Evolutionary conservation across 1,140 invertebrate genomes (phyloP).

Genomic region (Xylocopa sonorina): DNA sequence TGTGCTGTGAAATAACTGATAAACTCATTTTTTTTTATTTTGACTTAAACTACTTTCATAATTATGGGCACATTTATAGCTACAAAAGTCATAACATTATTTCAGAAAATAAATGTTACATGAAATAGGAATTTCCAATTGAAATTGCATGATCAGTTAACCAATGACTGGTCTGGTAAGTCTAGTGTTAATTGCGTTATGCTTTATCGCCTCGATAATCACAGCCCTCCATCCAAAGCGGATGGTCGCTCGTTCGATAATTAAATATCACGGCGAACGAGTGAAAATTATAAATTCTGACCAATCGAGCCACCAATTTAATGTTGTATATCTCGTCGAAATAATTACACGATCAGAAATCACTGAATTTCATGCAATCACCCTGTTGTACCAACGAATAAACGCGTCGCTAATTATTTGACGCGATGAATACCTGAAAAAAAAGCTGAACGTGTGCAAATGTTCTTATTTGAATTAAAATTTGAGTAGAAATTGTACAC

Average conservation of each 20-base stretch:
- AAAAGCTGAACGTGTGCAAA: no score
- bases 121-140: no score
- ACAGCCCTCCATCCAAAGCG: conserved; percentile 29
- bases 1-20: no score
- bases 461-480: neutral
- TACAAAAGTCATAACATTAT: no score
- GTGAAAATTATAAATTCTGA: conserved; percentile 45
- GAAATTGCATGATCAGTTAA: no score
- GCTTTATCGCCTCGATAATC: conserved; percentile 67
- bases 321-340: conserved; percentile 15
- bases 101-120: no score
- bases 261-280: conserved; percentile 50
- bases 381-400: no score
- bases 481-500: no score
- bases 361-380: conserved; percentile 13
- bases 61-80: no score
- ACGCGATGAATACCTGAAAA: neutral
- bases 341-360: neutral
- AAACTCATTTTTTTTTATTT: no score
- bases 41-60: no score
- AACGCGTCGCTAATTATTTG: neutral
- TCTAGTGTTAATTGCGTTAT: conserved; percentile 64
- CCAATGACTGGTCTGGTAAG: no score
- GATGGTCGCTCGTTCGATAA: conserved; percentile 47
- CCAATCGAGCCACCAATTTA: conserved; percentile 17